These are phyloP conservation scores for Rhizomys pruinosus DNA, from an alignment of 2,113 vertebrate genomes.

Conservation along the genomic window DNA sequence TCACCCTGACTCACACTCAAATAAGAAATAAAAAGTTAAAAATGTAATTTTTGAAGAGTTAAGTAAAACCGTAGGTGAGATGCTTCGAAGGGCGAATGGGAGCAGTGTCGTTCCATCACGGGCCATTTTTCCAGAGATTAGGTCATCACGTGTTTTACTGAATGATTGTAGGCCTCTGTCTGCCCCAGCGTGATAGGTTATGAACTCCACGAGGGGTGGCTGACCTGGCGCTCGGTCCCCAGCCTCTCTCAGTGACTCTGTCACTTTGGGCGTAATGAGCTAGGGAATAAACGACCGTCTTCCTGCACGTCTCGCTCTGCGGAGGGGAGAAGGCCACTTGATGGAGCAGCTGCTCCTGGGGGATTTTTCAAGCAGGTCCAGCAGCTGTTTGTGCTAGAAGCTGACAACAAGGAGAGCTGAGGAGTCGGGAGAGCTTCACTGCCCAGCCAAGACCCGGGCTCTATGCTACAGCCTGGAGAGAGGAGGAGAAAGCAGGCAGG, in stretches of 20 bases:
- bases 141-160: background rate
- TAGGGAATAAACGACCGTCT: constrained; percentile 45
- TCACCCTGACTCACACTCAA: too few relatives aligned
- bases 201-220: background rate
- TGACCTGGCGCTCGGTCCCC: background rate
- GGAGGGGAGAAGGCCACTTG: constrained; percentile 58
- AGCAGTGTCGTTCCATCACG: background rate
- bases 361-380: constrained; percentile 73
- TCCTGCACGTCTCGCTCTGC: background rate
- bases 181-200: background rate
- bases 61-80: background rate
- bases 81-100: background rate
- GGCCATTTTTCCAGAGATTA: background rate
- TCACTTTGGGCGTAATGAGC: constrained; percentile 46
- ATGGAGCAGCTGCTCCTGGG: constrained; percentile 81
- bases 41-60: background rate
- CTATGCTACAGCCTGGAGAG: background rate
- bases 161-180: background rate
- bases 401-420: constrained; percentile 72
- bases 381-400: constrained; percentile 86
- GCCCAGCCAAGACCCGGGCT: constrained; percentile 70
- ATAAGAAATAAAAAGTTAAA: too few relatives aligned
- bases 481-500: background rate
- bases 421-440: constrained; percentile 76
- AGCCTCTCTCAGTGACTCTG: background rate